A percentile compares a stretch with the other conserved stretches of the same genome.
Conservation (phyloP, 2,888 invertebrate genomes). For the Xestia sexstrigata region DNA sequence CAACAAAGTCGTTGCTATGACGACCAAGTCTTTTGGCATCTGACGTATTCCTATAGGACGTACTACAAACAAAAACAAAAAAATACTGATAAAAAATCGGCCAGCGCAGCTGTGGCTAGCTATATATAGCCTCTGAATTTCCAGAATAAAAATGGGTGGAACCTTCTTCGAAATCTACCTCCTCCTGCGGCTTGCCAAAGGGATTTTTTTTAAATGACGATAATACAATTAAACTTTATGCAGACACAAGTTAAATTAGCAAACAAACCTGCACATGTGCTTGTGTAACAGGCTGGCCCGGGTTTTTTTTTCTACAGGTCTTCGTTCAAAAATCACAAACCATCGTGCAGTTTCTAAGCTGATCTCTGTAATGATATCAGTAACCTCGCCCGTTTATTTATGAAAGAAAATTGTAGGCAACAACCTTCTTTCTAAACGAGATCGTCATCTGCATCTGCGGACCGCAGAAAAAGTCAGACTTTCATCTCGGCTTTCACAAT, state of each 20-base stretch:
- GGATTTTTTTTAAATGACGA: no score
- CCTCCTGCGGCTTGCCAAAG: no score
- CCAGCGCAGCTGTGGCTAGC: no score
- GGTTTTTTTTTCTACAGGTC: not conserved
- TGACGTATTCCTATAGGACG: no score
- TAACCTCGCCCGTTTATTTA: not conserved
- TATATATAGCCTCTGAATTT: no score
- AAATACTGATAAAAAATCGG: no score
- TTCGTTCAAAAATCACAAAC: not conserved
- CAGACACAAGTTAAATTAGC: not conserved
- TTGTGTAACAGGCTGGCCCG: no score
- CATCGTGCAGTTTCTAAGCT: not conserved
- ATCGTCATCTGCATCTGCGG: constrained; percentile 20
- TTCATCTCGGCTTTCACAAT: constrained; percentile 44
- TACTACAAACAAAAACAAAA: no score
- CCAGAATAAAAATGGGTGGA: no score
- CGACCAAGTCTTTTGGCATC: no score
- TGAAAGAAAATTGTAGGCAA: constrained; percentile 15
- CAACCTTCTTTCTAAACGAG: constrained; percentile 34
- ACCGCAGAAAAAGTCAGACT: constrained; percentile 37
- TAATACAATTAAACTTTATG: not conserved
- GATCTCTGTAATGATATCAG: not conserved
- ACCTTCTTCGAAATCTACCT: no score
- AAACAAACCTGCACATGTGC: not conserved
- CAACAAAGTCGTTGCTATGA: no score